Base-by-base conservation (phyloP, 2,888 invertebrate species). In the Ormyrus labotus region DNA sequence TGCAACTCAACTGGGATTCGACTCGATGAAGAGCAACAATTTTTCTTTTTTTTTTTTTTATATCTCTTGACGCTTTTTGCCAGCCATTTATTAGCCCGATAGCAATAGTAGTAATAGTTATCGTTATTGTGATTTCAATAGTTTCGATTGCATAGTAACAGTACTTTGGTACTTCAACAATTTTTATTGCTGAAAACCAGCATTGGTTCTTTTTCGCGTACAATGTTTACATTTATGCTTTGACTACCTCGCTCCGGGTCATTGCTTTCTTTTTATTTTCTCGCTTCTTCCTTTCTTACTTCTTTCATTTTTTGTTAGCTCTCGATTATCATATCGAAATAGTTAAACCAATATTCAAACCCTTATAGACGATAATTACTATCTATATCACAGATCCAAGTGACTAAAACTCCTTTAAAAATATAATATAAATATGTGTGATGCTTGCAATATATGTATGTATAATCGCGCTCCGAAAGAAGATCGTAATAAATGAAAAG, bases 371-470 rank as follows among this genome's bases (percentile, higher is more conserved):
- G 88, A 90, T 90, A 90, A 90, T 90, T 90, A 90, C 90, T 90
- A 90, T 89, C 90, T 90, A 90, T 90, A 90, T 90, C 90, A 90
- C 90, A 90, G 90, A 90, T 90, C 86, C 90, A 90, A 90, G 90
- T 90, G 90, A 90, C 90, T 90, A 90, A 86, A 89, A 90, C 89
- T 90, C 87, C 88, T 90, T 90, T 89, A 89, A 90, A 90, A 90
- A 90, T 90, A 90, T 90, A 90, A 89, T 85, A 86, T 85, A 86
- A 86, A 85, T 85, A 85, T 85, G 84, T 85, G 87, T 87, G 86
- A 87, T 87, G 87, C 87, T 87, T 85, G 87, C 85, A 87, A 85
- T 87, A 87, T 87, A 85, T 83, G 85, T 86, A 86, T 86, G 85
- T 83, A 85, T 83, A 86, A 81, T 84, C 86, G 84, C 85, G 86